These are phyloP conservation scores for Microplitis deprimator DNA, from an alignment of 2,888 invertebrate genomes.

Conservation along the genomic window DNA sequence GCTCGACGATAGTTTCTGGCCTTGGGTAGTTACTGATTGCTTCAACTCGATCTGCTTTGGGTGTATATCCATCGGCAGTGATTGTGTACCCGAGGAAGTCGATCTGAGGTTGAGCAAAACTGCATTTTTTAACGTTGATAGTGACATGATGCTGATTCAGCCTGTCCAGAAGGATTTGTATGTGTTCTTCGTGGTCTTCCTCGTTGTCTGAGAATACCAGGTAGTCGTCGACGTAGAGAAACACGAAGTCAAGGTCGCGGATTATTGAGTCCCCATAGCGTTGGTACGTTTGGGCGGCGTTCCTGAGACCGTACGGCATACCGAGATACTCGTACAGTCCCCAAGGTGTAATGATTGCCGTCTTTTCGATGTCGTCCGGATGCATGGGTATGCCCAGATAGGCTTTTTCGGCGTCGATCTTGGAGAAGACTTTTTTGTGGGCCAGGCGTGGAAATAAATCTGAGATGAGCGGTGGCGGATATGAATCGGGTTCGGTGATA, in stretches of 20 bases:
- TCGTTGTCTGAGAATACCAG: slow-evolving; percentile 43
- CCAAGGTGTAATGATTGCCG: slow-evolving; percentile 40
- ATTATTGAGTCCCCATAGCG: slow-evolving; percentile 53
- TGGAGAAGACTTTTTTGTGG: too few relatives aligned
- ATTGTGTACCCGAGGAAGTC: too few relatives aligned
- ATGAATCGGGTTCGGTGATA: slow-evolving; percentile 9
- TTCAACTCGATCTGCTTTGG: too few relatives aligned
- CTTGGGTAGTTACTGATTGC: too few relatives aligned
- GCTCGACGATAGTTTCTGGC: too few relatives aligned
- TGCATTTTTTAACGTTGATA: slow-evolving; percentile 42
- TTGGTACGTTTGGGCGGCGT: slow-evolving; percentile 55
- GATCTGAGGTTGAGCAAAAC: too few relatives aligned
- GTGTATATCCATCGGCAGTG: too few relatives aligned
- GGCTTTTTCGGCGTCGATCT: slow-evolving; percentile 7
- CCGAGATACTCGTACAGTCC: slow-evolving; percentile 38
- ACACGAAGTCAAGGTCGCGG: slow-evolving; percentile 47
- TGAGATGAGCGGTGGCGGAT: too few relatives aligned
- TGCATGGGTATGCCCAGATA: slow-evolving; percentile 41
- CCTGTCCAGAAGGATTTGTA: slow-evolving; percentile 42
- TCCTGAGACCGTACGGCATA: slow-evolving; percentile 50
- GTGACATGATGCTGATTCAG: slow-evolving; percentile 41
- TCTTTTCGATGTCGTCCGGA: slow-evolving; percentile 33
- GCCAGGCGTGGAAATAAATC: too few relatives aligned
- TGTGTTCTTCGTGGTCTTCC: slow-evolving; percentile 49
- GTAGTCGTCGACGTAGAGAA: slow-evolving; percentile 52